These are phyloP conservation scores for Anseranas semipalmata DNA, from an alignment of 2,113 vertebrate species.

Conservation along the genomic window DNA sequence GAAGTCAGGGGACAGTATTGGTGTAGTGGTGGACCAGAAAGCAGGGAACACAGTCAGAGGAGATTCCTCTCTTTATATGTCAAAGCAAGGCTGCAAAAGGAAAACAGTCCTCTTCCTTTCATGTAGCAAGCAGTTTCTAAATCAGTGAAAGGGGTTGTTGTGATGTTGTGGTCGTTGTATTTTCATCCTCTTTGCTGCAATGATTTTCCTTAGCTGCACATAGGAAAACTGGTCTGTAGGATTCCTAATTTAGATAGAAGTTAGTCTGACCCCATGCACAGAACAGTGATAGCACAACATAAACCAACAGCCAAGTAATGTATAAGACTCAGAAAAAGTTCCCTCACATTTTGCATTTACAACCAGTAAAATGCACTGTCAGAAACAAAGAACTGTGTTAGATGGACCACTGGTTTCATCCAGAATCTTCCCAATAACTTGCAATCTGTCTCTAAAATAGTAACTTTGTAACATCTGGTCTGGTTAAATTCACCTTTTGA, in stretches of 20 bases:
- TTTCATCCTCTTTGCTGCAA: neutral
- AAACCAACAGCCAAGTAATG: neutral
- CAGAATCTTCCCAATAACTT: neutral
- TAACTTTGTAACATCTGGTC: neutral
- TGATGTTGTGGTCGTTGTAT: neutral
- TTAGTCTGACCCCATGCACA: neutral
- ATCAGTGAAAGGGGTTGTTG: slow-evolving; percentile 10
- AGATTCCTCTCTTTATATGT: neutral
- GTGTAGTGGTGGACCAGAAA: neutral
- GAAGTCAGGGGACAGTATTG: neutral
- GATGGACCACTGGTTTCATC: neutral
- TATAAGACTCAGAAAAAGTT: neutral
- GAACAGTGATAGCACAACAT: neutral
- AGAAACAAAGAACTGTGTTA: neutral
- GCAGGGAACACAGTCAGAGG: neutral
- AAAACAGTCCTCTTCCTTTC: slow-evolving; percentile 1
- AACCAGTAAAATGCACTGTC: neutral
- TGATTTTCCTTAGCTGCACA: neutral
- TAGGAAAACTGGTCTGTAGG: neutral
- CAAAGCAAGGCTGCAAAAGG: neutral
- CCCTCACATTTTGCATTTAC: neutral
- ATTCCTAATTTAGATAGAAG: slow-evolving; percentile 28
- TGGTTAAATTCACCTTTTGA: neutral
- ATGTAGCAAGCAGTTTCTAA: neutral
- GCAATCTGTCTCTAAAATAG: neutral